Evolutionary conservation across 2,888 invertebrate species (phyloP).

Genomic region (Homarus gammarus): DNA sequence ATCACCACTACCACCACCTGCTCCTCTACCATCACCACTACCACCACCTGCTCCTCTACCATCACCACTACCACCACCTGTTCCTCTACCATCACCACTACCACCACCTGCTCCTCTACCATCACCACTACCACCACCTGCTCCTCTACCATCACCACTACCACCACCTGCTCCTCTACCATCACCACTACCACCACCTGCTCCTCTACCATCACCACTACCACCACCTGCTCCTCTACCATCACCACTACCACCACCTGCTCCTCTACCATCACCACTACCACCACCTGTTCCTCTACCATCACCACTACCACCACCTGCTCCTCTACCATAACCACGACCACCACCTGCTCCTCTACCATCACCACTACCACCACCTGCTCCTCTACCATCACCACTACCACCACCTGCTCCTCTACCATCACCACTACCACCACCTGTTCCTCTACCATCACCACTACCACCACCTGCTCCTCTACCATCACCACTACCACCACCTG

Average conservation of each 20-base stretch:
- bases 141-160: neutral
- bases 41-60: neutral
- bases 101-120: neutral
- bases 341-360: too few species aligned
- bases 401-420: neutral
- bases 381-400: neutral
- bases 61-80: neutral
- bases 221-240: neutral
- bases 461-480: too few species aligned
- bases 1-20: too few species aligned
- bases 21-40: too few species aligned
- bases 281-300: too few species aligned
- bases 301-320: too few species aligned
- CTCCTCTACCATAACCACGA: too few species aligned
- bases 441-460: too few species aligned
- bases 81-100: neutral
- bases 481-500: too few species aligned
- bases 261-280: neutral
- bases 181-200: neutral
- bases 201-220: neutral
- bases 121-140: neutral
- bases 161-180: too few species aligned
- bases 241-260: too few species aligned
- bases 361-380: neutral
- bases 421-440: too few species aligned